phyloP scores from a whole-genome alignment of 2,888 invertebrate genomes.

The Iselma pallidipennis region DNA sequence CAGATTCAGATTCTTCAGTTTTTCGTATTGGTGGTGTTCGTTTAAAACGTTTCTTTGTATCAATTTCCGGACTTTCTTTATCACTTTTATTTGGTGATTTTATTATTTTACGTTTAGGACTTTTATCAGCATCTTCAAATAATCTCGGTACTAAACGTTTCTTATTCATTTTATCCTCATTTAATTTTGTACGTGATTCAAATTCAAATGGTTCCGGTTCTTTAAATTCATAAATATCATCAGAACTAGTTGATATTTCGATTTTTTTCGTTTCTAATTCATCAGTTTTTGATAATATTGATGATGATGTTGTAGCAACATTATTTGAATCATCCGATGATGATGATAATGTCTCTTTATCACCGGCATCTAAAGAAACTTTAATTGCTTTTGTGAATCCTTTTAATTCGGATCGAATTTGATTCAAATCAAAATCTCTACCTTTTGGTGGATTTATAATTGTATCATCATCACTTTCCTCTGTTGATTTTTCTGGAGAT shows the following conservation, averaged over 20 bases:
- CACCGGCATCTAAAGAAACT: slow-evolving; percentile 44
- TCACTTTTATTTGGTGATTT: slow-evolving; percentile 35
- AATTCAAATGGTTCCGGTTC: slow-evolving; percentile 88
- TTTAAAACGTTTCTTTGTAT: slow-evolving; percentile 34
- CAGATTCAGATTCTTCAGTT: slow-evolving; percentile 44
- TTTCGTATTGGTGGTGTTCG: slow-evolving; percentile 26
- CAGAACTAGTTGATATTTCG: slow-evolving; percentile 43
- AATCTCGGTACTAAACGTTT: slow-evolving; percentile 50
- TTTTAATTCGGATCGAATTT: slow-evolving; percentile 82
- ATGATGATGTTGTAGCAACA: slow-evolving; percentile 26
- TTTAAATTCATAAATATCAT: slow-evolving; percentile 86
- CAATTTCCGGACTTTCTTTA: slow-evolving; percentile 29
- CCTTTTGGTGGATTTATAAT: slow-evolving; percentile 60
- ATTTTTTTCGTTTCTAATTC: slow-evolving; percentile 21
- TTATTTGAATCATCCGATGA: slow-evolving; percentile 48
- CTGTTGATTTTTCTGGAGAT: slow-evolving; percentile 53
- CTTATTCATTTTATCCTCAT: slow-evolving; percentile 49
- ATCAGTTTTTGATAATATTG: slow-evolving; percentile 38
- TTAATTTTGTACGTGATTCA: slow-evolving; percentile 63
- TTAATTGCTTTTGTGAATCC: slow-evolving; percentile 71
- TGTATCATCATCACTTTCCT: slow-evolving; percentile 58
- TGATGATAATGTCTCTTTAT: slow-evolving; percentile 46
- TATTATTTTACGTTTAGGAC: slow-evolving; percentile 45
- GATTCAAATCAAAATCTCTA: slow-evolving; percentile 81
- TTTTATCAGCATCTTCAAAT: slow-evolving; percentile 52